Evolutionary conservation across 1,140 invertebrate genomes (phyloP), one percentile per base, ranked within the genome.

Genomic region (Myzus persicae): DNA sequence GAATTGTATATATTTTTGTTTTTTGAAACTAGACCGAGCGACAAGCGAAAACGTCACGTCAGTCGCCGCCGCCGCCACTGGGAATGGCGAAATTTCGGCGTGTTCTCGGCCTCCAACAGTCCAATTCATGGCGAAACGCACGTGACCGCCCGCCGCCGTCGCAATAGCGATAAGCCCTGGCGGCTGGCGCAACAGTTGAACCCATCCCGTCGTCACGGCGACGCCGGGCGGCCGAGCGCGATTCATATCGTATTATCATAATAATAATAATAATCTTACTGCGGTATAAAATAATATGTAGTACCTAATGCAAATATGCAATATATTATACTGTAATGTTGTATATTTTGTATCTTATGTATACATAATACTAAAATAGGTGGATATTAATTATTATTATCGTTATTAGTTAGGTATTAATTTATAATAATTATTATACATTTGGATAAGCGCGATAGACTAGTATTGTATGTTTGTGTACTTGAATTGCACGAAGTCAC

Each of bases 41-140:
- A 9, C 31, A 24, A 24, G 20, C 7, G 40, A 11, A 31, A 44
- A 85, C 26, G n/a, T 85, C 26, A 44, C 84, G 11, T 5, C 4
- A 44, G 9, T 67, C 31, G 14, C 14, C 42, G 24, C 26, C 31
- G 84, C 9, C 36, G 38, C 11, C 59, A 76, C 59, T 76, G 4
- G 31, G 36, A 76, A 40, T 89, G 48, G 48, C 88, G 88, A 89
- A 89, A 89, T 89, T 89, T 89, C 20, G 46, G 48, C 48, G 48
- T 36, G 87, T 24, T 54, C 44, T 31, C 44, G 1, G 85, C 85
- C 87, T 36, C 46, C 36, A 11, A 36, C 88, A 5, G 42, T 9
- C n/a, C n/a, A n/a, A n/a, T n/a, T n/a, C 26, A 40, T 89, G 36
- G 36, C 48, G 88, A 89, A 89, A 89, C 88, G 88, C 88, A 89